Conservation (phyloP, 2,888 invertebrate genomes). For the Ceramica pisi region DNA sequence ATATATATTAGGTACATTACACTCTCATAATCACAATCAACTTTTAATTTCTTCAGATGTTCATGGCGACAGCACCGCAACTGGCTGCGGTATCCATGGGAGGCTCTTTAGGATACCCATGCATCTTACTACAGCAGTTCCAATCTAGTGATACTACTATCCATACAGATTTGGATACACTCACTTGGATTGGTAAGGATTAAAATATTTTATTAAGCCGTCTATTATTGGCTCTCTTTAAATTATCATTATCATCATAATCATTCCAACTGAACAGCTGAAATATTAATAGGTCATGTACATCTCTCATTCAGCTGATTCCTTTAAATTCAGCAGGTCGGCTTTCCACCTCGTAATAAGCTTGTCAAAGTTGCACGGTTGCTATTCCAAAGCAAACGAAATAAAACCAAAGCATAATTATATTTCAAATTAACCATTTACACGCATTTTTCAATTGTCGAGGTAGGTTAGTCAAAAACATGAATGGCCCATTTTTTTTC, state of each 20-base stretch:
- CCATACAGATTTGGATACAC: conserved; percentile 40
- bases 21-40: not conserved
- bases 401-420: too few species aligned
- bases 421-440: too few species aligned
- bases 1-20: not conserved
- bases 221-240: not conserved
- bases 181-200: conserved; percentile 55
- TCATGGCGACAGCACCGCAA: conserved; percentile 44
- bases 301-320: too few species aligned
- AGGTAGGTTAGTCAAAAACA: too few species aligned
- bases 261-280: too few species aligned
- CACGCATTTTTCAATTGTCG: too few species aligned
- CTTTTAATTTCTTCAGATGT: conserved; percentile 24
- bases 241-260: not conserved
- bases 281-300: too few species aligned
- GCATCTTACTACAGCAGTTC: conserved; percentile 53
- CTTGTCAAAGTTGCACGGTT: too few species aligned
- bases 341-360: too few species aligned
- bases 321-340: too few species aligned
- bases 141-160: conserved; percentile 33
- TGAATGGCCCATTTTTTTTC: not conserved
- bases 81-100: conserved; percentile 46
- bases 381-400: too few species aligned
- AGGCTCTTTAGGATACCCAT: conserved; percentile 43
- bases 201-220: not conserved